Conservation (phyloP, 2,888 invertebrate genomes). For the Apodemia zela region DNA sequence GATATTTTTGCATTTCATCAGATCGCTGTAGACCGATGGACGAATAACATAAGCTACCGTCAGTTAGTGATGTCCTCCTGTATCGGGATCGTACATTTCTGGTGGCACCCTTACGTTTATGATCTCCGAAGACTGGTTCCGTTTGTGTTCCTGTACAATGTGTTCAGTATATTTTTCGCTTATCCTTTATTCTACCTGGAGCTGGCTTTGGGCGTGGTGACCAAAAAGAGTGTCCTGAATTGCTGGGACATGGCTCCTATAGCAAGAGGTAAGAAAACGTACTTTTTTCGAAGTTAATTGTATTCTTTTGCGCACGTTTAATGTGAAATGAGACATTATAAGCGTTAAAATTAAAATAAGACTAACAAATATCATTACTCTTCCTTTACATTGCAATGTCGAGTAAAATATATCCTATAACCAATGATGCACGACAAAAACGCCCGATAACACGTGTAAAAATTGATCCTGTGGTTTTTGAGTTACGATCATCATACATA, state of each 20-base stretch:
- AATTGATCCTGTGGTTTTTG: too few relatives aligned
- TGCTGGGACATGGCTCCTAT: constrained; percentile 70
- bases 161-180: constrained; percentile 60
- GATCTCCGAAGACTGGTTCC: constrained; percentile 55
- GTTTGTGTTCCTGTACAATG: constrained; percentile 63
- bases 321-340: too few relatives aligned
- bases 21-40: constrained; percentile 61
- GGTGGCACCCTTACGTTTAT: constrained; percentile 69
- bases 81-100: constrained; percentile 61
- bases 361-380: too few relatives aligned
- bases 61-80: constrained; percentile 64
- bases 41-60: constrained; percentile 65
- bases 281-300: neutral
- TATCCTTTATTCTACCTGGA: constrained; percentile 69
- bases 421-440: too few relatives aligned
- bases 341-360: too few relatives aligned
- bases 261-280: constrained; percentile 53
- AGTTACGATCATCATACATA: too few relatives aligned
- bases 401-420: too few relatives aligned
- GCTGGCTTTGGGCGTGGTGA: constrained; percentile 60
- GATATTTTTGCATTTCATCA: constrained; percentile 32
- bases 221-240: constrained; percentile 61
- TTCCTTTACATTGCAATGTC: too few relatives aligned
- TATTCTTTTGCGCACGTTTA: too few relatives aligned
- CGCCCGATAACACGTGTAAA: too few relatives aligned